Conservation (phyloP, 2,797 vertebrate genomes). For the Malacoctenus gilli region DNA sequence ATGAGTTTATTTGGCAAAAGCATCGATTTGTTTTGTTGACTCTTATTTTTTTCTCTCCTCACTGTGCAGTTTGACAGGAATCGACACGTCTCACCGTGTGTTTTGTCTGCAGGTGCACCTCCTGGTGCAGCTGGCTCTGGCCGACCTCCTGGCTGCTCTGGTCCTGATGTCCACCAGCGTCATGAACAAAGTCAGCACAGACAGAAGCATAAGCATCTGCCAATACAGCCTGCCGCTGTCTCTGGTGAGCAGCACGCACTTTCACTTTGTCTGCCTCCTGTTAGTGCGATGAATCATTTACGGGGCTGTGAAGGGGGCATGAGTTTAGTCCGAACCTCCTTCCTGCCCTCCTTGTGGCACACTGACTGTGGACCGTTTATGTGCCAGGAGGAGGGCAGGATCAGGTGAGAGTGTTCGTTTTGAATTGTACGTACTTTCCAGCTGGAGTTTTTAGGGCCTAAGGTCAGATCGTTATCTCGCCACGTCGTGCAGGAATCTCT, state of each 20-base stretch:
- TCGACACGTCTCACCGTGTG: not conserved
- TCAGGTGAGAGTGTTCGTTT: not conserved
- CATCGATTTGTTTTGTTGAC: not conserved
- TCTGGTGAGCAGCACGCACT: constrained; percentile 70
- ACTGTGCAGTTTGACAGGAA: not conserved
- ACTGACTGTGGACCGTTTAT: too few relatives aligned
- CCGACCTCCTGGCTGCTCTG: constrained; percentile 81
- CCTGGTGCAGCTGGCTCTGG: constrained; percentile 82
- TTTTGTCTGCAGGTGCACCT: constrained; percentile 76
- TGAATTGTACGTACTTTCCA: constrained; percentile 5
- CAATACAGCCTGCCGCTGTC: constrained; percentile 75
- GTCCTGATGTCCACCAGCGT: constrained; percentile 68
- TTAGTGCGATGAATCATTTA: constrained; percentile 16
- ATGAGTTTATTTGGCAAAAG: not conserved
- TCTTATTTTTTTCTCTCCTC: not conserved
- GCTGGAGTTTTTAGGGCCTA: not conserved
- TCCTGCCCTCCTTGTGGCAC: too few relatives aligned
- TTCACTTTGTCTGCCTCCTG: not conserved
- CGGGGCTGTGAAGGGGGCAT: not conserved
- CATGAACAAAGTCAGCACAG: constrained; percentile 60
- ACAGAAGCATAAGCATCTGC: constrained; percentile 58
- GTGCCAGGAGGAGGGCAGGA: not conserved
- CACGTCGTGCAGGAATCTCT: not conserved
- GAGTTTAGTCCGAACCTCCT: too few relatives aligned
- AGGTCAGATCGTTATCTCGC: not conserved